Percentiles rank a stretch among this genome's conserved stretches.
Evolutionary conservation across 2,888 invertebrate species (phyloP).

Genomic region (Coenonympha glycerion): DNA sequence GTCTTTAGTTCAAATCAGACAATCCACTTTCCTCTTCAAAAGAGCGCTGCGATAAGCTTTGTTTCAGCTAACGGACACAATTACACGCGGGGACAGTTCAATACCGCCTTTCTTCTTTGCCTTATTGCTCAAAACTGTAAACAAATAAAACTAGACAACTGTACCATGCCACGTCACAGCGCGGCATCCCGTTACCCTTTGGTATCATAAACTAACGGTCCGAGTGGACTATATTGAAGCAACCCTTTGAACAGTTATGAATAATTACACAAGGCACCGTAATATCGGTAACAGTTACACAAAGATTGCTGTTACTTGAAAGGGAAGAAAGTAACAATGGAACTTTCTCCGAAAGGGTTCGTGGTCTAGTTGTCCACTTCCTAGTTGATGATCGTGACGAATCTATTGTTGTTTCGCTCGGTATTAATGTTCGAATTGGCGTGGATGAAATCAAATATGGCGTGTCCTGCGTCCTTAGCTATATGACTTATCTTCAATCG

Average conservation of each 20-base stretch:
- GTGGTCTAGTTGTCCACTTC: slow-evolving; percentile 43
- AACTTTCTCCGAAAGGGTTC: slow-evolving; percentile 64
- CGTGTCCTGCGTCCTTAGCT: background rate
- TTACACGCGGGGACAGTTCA: slow-evolving; percentile 10
- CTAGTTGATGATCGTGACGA: slow-evolving; percentile 54
- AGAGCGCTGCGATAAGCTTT: slow-evolving; percentile 11
- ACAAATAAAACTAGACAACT: slow-evolving; percentile 32
- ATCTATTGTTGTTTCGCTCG: slow-evolving; percentile 30
- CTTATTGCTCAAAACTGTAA: slow-evolving; percentile 53
- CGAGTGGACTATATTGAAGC: slow-evolving; percentile 61
- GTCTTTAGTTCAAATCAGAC: background rate
- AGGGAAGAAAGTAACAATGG: slow-evolving; percentile 61
- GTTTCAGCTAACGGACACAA: slow-evolving; percentile 13
- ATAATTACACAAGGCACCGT: slow-evolving; percentile 72
- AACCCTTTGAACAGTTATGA: slow-evolving; percentile 62
- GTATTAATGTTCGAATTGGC: background rate
- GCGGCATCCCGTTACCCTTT: slow-evolving; percentile 48
- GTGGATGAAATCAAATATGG: background rate
- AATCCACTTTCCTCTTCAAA: slow-evolving; percentile 5
- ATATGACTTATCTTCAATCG: background rate
- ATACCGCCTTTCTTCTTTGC: slow-evolving; percentile 35
- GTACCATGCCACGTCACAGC: slow-evolving; percentile 40
- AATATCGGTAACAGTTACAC: slow-evolving; percentile 54
- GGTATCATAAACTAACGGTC: slow-evolving; percentile 53
- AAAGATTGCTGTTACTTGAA: slow-evolving; percentile 57